A percentile compares a stretch with the other conserved stretches of the same genome.
phyloP scores from a whole-genome alignment of 2,888 invertebrate species.

The Steromphala cineraria region DNA sequence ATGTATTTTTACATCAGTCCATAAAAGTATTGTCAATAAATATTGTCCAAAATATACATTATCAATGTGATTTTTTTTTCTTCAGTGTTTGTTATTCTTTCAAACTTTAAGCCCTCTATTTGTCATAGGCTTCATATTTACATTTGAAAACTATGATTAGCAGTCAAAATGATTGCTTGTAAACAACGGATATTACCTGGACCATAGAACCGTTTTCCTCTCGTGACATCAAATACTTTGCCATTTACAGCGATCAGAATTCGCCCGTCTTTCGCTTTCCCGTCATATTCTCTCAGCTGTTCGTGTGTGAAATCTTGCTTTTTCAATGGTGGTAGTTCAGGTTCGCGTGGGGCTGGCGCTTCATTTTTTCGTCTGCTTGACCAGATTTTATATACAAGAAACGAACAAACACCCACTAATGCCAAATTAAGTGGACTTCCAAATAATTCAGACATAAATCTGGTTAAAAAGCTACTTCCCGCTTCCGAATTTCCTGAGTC shows the following conservation, averaged over 20 bases:
- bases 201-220: constrained; percentile 92
- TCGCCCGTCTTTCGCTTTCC: constrained; percentile 86
- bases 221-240: constrained; percentile 94
- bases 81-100: too few relatives aligned
- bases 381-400: constrained; percentile 86
- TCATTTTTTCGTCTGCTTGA: constrained; percentile 67
- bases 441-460: constrained; percentile 79
- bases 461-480: constrained; percentile 48
- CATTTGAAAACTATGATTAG: too few relatives aligned
- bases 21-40: too few relatives aligned
- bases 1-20: too few relatives aligned
- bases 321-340: constrained; percentile 87
- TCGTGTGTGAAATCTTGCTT: constrained; percentile 90
- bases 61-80: too few relatives aligned
- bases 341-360: constrained; percentile 75
- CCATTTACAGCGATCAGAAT: constrained; percentile 95
- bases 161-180: too few relatives aligned
- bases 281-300: constrained; percentile 91
- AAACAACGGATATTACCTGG: constrained; percentile 82
- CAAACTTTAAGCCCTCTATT: too few relatives aligned
- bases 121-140: too few relatives aligned
- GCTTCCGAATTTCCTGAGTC: constrained; percentile 36
- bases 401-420: constrained; percentile 82
- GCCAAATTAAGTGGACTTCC: constrained; percentile 84
- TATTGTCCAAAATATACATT: too few relatives aligned